phyloP scores from a whole-genome alignment of 2,888 invertebrate genomes.

The Craniophora ligustri region DNA sequence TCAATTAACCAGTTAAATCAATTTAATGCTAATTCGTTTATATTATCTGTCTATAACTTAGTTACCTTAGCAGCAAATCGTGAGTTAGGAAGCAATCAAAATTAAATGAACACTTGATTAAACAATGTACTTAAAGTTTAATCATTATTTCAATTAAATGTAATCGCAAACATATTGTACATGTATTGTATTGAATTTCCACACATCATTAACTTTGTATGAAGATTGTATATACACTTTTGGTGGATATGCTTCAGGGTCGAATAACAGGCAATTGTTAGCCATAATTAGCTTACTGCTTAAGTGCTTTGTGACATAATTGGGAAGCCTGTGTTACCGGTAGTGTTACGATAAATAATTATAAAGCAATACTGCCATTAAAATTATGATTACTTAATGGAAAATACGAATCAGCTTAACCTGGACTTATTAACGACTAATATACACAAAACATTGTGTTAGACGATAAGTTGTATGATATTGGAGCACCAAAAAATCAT shows the following conservation, averaged over 20 bases:
- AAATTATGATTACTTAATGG: no score
- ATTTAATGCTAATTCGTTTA: background rate
- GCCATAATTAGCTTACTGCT: conserved; percentile 17
- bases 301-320: conserved; percentile 20
- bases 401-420: no score
- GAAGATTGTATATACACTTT: background rate
- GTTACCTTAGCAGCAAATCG: background rate
- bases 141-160: background rate
- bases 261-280: conserved; percentile 1
- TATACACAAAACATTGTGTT: no score
- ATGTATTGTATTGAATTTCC: background rate
- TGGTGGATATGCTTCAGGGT: conserved; percentile 27
- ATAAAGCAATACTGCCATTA: no score
- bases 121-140: conserved; percentile 10
- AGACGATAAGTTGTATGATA: no score
- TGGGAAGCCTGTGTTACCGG: conserved; percentile 13
- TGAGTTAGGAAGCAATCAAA: background rate
- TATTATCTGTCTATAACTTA: background rate
- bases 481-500: no score
- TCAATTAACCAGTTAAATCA: conserved; percentile 5
- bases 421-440: no score
- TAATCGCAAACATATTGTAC: conserved; percentile 6
- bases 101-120: conserved; percentile 25
- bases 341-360: background rate
- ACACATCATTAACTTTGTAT: background rate